These are phyloP conservation scores for Turritopsis rubra DNA, from an alignment of 30 jellyfish, hydroid and myxozoan species.

Conservation along the genomic window DNA sequence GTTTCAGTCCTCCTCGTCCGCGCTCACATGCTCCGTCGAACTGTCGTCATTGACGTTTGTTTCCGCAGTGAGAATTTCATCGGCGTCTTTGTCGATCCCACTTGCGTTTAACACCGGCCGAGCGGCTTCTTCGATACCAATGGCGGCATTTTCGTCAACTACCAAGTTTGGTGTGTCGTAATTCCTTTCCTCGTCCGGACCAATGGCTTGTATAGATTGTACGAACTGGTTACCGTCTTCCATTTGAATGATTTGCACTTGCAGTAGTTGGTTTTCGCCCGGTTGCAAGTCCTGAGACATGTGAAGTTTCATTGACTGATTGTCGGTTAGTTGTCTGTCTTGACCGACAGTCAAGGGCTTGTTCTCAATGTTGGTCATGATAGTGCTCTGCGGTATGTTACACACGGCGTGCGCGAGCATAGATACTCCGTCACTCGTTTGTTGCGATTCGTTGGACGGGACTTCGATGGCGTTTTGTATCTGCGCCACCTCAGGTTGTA, in stretches of 20 bases:
- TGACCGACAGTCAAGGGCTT: not conserved
- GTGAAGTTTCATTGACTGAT: not conserved
- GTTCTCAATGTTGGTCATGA: not conserved
- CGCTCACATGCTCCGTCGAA: not conserved
- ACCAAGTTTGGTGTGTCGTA: not conserved
- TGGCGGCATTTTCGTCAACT: not conserved
- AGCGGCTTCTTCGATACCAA: not conserved
- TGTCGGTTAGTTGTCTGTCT: not conserved
- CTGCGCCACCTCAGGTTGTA: not conserved
- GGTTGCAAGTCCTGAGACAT: constrained; percentile 26
- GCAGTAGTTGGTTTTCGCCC: constrained; percentile 36
- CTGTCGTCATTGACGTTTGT: not conserved
- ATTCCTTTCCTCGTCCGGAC: not conserved
- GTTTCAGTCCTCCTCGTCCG: not conserved
- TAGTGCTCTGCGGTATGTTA: not conserved
- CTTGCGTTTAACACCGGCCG: not conserved
- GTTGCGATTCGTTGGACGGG: not conserved
- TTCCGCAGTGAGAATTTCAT: not conserved
- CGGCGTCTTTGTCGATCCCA: not conserved
- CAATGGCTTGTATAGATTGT: constrained; percentile 27
- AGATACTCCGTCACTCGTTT: not conserved
- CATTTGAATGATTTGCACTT: constrained; percentile 36
- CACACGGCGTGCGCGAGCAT: constrained; percentile 9
- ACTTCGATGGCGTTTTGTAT: constrained; percentile 11
- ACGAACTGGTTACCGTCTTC: constrained; percentile 41